Conservation (phyloP, 2,888 invertebrate species). For the Thalpophila matura region DNA sequence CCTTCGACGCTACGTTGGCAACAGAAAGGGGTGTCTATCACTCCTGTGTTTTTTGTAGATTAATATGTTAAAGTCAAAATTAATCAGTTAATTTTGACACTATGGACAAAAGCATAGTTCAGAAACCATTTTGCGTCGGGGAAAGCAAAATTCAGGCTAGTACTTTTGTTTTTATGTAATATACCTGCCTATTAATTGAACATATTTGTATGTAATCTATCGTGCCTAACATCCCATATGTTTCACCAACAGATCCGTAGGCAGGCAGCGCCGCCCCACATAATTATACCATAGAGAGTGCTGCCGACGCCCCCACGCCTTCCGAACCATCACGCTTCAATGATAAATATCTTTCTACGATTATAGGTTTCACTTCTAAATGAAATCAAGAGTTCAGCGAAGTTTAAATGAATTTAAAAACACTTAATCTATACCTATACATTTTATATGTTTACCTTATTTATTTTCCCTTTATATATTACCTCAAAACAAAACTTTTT, state of each 20-base stretch:
- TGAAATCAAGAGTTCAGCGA: slow-evolving; percentile 15
- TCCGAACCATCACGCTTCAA: slow-evolving; percentile 35
- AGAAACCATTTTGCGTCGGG: too few species aligned
- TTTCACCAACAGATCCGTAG: slow-evolving; percentile 27
- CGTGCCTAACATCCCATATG: slow-evolving; percentile 10
- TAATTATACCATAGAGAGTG: slow-evolving; percentile 66
- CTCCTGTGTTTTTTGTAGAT: too few species aligned
- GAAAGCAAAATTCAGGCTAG: too few species aligned
- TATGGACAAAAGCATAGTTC: too few species aligned
- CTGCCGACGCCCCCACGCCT: slow-evolving; percentile 60
- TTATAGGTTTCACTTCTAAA: slow-evolving; percentile 18
- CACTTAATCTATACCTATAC: too few species aligned
- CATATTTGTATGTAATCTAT: slow-evolving; percentile 20
- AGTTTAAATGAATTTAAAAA: not conserved
- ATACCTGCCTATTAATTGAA: slow-evolving; percentile 16
- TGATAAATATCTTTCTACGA: slow-evolving; percentile 42
- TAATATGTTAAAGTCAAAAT: too few species aligned
- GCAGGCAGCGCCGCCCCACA: slow-evolving; percentile 66
- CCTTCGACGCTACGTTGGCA: too few species aligned
- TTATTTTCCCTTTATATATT: too few species aligned
- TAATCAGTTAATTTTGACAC: too few species aligned
- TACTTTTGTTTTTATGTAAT: not conserved
- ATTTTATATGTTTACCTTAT: too few species aligned
- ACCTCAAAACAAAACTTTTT: too few species aligned
- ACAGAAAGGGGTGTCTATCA: too few species aligned